These are phyloP conservation scores for Zapus hudsonius DNA, from an alignment of 2,113 vertebrate species.

Conservation along the genomic window DNA sequence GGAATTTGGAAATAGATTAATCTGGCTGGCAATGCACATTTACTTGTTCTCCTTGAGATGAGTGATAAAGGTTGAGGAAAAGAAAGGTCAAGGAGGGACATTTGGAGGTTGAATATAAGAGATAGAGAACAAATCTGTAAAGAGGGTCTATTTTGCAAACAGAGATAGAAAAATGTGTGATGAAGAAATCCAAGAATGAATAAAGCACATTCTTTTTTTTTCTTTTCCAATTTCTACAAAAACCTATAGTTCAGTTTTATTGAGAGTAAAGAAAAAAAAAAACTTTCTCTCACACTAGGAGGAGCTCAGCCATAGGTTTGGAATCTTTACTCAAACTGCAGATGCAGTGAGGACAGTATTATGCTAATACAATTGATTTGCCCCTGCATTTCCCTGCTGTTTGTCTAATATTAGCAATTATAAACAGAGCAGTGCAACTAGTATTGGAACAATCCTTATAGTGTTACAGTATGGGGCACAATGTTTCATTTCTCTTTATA, in stretches of 20 bases:
- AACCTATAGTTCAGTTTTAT: constrained; percentile 87
- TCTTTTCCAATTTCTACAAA: constrained; percentile 81
- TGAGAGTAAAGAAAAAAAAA: constrained; percentile 84
- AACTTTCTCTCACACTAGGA: constrained; percentile 84
- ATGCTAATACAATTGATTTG: constrained; percentile 90
- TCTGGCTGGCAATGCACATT: background rate
- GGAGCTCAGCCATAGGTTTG: constrained; percentile 81
- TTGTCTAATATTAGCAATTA: too few relatives aligned
- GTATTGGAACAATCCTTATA: too few relatives aligned
- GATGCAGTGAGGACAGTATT: constrained; percentile 90
- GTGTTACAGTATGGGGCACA: constrained; percentile 89
- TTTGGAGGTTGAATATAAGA: background rate
- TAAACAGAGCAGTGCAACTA: too few relatives aligned
- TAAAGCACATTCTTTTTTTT: too few relatives aligned
- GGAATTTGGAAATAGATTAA: background rate
- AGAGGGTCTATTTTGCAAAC: background rate
- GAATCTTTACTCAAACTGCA: constrained; percentile 85
- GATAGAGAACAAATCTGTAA: background rate
- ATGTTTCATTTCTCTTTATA: constrained; percentile 97
- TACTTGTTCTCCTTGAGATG: background rate
- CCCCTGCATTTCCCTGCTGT: constrained; percentile 92
- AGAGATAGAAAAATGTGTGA: background rate
- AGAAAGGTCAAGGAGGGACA: background rate
- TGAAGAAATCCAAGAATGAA: background rate
- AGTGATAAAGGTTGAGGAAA: background rate